A percentile compares a stretch with the other conserved stretches of the same genome.
Conservation (phyloP, 2,888 invertebrate genomes). For the Yponomeuta malinellus region DNA sequence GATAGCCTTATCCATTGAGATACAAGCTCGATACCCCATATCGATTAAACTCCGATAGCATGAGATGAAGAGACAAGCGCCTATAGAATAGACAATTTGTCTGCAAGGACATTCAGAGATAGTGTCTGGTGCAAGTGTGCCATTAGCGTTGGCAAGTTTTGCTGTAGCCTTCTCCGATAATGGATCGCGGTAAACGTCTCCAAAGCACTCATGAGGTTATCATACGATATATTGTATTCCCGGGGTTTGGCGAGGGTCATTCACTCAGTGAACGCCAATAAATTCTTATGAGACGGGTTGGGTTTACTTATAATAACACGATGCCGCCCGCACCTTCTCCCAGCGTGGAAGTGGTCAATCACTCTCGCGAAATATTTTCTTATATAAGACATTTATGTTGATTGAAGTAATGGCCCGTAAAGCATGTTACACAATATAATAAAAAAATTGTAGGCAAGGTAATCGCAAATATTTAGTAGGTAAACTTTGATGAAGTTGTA, state of each 20-base stretch:
- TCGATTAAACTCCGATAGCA: not conserved
- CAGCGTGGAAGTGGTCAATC: too few relatives aligned
- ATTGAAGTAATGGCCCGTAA: too few relatives aligned
- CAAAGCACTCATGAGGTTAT: not conserved
- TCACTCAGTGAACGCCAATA: not conserved
- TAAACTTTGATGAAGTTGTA: too few relatives aligned
- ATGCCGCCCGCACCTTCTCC: not conserved
- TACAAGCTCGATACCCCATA: not conserved
- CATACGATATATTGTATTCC: not conserved
- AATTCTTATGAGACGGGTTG: not conserved
- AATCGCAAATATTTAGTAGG: too few relatives aligned
- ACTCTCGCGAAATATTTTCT: too few relatives aligned
- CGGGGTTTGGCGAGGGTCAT: not conserved
- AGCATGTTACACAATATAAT: too few relatives aligned
- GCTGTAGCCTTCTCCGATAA: not conserved
- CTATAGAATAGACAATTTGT: not conserved
- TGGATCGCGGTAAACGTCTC: not conserved
- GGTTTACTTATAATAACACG: not conserved
- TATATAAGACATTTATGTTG: too few relatives aligned
- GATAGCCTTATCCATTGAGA: too few relatives aligned
- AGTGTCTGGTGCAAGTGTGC: not conserved
- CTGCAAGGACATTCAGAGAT: not conserved
- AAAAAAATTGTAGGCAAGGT: too few relatives aligned
- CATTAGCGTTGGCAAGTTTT: not conserved
- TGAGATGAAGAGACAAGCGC: not conserved